Conservation (phyloP, 1,140 invertebrate genomes). For the Zophobas morio region DNA sequence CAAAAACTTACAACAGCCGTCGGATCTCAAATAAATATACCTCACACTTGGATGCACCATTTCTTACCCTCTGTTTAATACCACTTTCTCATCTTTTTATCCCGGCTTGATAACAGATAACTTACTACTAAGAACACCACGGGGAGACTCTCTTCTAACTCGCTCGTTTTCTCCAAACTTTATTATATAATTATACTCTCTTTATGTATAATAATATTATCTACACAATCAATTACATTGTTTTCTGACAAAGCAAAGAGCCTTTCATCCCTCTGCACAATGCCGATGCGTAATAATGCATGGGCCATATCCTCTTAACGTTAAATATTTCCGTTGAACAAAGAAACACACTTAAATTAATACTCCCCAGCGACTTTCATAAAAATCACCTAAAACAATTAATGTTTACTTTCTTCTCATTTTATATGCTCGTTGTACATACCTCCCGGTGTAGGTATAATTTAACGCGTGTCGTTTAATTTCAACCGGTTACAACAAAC, state of each 20-base stretch:
- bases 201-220: slow-evolving; percentile 43
- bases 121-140: slow-evolving; percentile 47
- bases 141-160: slow-evolving; percentile 24
- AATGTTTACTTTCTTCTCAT: slow-evolving; percentile 9
- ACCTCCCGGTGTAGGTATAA: not conserved
- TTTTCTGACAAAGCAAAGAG: slow-evolving; percentile 36
- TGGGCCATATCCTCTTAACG: slow-evolving; percentile 16
- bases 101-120: slow-evolving; percentile 46
- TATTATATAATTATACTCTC: slow-evolving; percentile 45
- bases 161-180: slow-evolving; percentile 22
- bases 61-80: slow-evolving; percentile 50
- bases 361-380: slow-evolving; percentile 2
- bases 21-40: slow-evolving; percentile 50
- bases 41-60: slow-evolving; percentile 50
- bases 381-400: slow-evolving; percentile 5
- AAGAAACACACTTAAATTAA: slow-evolving; percentile 30
- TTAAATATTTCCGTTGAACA: slow-evolving; percentile 33
- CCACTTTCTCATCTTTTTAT: slow-evolving; percentile 48
- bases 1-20: slow-evolving; percentile 49
- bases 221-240: slow-evolving; percentile 42
- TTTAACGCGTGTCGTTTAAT: slow-evolving; percentile 26
- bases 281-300: slow-evolving; percentile 12
- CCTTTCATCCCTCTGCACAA: slow-evolving; percentile 32
- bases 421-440: not conserved
- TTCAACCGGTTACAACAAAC: slow-evolving; percentile 25